Evolutionary conservation across 2,113 vertebrate species (phyloP), one percentile per base, ranked within the genome.

Genomic region (Etheostoma spectabile): DNA sequence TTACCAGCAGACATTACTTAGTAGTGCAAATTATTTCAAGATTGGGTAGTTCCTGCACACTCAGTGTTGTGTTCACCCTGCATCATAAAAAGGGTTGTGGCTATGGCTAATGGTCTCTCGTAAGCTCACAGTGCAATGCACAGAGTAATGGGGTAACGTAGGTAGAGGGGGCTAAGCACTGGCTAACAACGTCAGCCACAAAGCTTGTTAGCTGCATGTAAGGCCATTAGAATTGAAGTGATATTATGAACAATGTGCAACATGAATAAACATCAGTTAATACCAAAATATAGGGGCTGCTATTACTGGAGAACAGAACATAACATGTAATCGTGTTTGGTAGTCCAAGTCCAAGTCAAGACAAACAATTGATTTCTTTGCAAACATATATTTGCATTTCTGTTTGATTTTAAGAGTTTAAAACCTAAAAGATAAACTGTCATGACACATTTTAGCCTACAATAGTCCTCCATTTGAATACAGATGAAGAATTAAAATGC

Each of bases 401-500:
- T 45, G 13, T 42, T 35, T 63, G 30, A 53, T 4, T 69, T 30
- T 16, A 16, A 53, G 13, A 24, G 14, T 16, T 30, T 15, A 18
- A 59, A 30, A 35, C 5, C 19, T 56, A 14, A 48, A 74, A 60
- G 12, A 71, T n/a, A 46, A 60, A 61, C 42, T 22, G 18, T n/a
- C 57, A 45, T 0, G 14, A 45, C 48, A 74, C 27, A 59, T 46
- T 55, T 61, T 12, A 52, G 48, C 48, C 79, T 24, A 11, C 52
- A 19, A 21, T 19, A 16, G 60, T 80, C 45, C n/a, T 65, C 60
- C 27, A 82, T 94, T 92, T 90, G 79, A 93, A 94, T 92, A 91
- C 86, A 93, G 89, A 91, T 86, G 89, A 83, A 72, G 72, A 68
- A 83, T 91, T 92, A 77, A 91, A 84, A 90, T 88, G 70, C 89